Evolutionary conservation across 2,113 vertebrate species (phyloP).

Genomic region (Grammomys surdaster): DNA sequence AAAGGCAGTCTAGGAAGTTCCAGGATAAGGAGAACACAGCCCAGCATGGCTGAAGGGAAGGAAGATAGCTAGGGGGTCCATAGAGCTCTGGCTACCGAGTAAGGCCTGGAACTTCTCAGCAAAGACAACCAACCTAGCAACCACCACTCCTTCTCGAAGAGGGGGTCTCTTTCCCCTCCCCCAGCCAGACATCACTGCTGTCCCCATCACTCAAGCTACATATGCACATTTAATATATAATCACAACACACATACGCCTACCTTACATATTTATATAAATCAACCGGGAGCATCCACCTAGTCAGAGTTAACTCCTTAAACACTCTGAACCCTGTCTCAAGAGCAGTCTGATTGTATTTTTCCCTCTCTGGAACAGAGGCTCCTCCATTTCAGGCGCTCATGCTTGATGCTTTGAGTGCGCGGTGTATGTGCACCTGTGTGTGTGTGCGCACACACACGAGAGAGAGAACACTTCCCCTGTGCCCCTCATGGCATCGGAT

Average conservation of each 20-base stretch:
- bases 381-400: constrained; percentile 85
- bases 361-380: background rate
- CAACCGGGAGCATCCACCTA: constrained; percentile 14
- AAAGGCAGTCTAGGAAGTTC: constrained; percentile 67
- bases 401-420: constrained; percentile 50
- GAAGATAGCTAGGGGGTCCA: background rate
- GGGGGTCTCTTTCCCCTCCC: constrained; percentile 50
- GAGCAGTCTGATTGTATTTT: constrained; percentile 43
- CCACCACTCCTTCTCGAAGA: constrained; percentile 1
- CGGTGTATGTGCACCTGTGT: constrained; percentile 53
- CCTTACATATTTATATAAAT: constrained; percentile 65
- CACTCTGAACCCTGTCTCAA: constrained; percentile 30
- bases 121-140: background rate
- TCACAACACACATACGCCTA: constrained; percentile 63
- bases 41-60: constrained; percentile 36
- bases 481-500: background rate
- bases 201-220: background rate
- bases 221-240: constrained; percentile 39
- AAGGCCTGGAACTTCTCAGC: background rate
- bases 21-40: background rate
- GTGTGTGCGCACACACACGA: background rate
- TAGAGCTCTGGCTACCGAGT: background rate
- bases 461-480: constrained; percentile 68
- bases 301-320: constrained; percentile 74
- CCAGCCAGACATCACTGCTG: background rate